Conservation (phyloP, 2,113 vertebrate genomes). For the Kryptolebias marmoratus region DNA sequence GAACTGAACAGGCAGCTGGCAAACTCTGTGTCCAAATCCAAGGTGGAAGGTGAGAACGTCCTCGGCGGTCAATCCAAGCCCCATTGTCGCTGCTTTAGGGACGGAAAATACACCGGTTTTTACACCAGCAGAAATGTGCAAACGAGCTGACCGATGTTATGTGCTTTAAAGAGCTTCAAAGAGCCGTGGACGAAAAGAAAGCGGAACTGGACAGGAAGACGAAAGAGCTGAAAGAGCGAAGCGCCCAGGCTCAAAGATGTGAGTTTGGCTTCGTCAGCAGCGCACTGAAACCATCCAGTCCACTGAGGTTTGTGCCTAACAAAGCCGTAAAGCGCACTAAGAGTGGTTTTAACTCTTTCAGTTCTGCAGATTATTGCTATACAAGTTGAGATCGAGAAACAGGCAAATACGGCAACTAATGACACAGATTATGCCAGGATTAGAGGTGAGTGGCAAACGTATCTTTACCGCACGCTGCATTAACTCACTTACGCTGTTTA, state of each 20-base stretch:
- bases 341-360: constrained; percentile 12
- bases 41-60: constrained; percentile 38
- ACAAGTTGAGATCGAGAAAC: constrained; percentile 40
- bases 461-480: not conserved
- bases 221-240: constrained; percentile 29
- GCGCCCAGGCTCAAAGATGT: constrained; percentile 38
- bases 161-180: constrained; percentile 48
- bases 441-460: constrained; percentile 24
- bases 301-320: not conserved
- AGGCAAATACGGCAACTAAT: not conserved
- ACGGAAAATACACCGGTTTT: not conserved
- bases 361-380: constrained; percentile 53
- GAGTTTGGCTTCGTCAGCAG: constrained; percentile 3
- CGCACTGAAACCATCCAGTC: not conserved
- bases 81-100: no score
- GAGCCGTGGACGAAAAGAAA: constrained; percentile 26
- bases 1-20: constrained; percentile 27
- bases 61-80: not conserved
- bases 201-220: constrained; percentile 23
- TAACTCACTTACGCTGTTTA: not conserved
- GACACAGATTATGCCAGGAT: constrained; percentile 4
- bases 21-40: constrained; percentile 24
- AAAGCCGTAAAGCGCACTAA: not conserved
- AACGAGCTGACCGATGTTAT: not conserved
- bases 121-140: not conserved